phyloP scores from a whole-genome alignment of 2,888 invertebrate genomes.

The Tetragonisca angustula region DNA sequence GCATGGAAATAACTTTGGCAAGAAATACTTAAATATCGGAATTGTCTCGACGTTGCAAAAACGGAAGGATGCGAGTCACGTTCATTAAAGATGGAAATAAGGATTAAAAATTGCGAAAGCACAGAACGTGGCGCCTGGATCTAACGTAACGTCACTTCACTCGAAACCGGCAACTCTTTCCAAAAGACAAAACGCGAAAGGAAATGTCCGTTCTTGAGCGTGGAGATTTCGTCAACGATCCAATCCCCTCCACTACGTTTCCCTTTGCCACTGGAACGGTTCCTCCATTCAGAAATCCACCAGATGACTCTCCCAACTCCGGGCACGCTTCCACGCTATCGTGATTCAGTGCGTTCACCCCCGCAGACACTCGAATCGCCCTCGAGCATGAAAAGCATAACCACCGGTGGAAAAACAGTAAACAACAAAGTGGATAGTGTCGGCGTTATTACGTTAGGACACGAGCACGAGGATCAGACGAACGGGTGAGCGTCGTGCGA shows the following conservation, averaged over 20 bases:
- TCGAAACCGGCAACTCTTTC: not conserved
- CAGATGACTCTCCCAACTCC: not conserved
- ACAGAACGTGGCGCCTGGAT: not conserved
- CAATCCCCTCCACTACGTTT: not conserved
- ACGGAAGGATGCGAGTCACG: not conserved
- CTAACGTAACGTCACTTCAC: not conserved
- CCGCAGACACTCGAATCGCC: not conserved
- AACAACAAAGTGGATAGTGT: not conserved
- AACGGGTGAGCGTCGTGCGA: conserved; percentile 75
- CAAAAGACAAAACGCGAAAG: not conserved
- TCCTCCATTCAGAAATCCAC: not conserved
- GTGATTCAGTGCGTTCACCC: not conserved
- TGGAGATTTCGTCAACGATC: too few species aligned
- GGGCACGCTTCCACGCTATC: not conserved
- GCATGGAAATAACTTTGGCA: too few species aligned
- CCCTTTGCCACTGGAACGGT: too few species aligned
- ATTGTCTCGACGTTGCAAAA: not conserved
- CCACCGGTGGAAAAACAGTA: not conserved
- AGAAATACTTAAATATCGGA: not conserved
- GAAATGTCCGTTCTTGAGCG: not conserved
- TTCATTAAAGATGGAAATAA: not conserved
- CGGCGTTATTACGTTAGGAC: conserved; percentile 55
- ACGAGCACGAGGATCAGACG: conserved; percentile 59
- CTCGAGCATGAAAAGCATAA: conserved; percentile 22
- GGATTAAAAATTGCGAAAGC: not conserved